phyloP scores from a whole-genome alignment of 2,888 invertebrate genomes.

The Agriopis marginaria region DNA sequence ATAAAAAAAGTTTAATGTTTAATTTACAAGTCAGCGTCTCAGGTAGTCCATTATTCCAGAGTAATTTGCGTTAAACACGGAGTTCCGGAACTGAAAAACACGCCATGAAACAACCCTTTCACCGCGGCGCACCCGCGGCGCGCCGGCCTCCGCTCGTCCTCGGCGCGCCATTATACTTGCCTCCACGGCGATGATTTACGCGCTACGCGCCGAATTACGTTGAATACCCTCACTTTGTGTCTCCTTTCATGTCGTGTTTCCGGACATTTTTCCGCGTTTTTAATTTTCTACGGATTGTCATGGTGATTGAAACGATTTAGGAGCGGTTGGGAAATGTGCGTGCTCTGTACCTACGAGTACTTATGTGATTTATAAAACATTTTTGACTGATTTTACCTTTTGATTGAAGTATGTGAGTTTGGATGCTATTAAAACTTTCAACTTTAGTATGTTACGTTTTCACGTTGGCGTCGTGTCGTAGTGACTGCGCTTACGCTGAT shows the following conservation, averaged over 20 bases:
- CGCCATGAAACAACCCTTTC: constrained; percentile 22
- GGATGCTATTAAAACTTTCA: neutral
- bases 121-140: neutral
- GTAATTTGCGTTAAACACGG: constrained; percentile 7
- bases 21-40: neutral
- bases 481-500: constrained; percentile 9
- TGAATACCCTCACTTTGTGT: constrained; percentile 22
- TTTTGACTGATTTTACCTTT: neutral
- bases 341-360: neutral
- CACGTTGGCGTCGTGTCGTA: neutral
- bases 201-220: constrained; percentile 13
- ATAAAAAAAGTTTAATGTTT: no score
- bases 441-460: neutral
- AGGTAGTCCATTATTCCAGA: neutral
- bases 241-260: constrained; percentile 16
- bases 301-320: constrained; percentile 12
- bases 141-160: neutral
- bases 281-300: constrained; percentile 18
- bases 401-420: neutral
- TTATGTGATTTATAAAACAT: neutral
- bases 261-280: constrained; percentile 18
- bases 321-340: constrained; percentile 3
- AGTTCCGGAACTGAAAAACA: constrained; percentile 12
- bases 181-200: constrained; percentile 23
- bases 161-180: constrained; percentile 17